These are phyloP conservation scores for Tangara arthus DNA, from an alignment of 2,797 vertebrate species.

Conservation along the genomic window DNA sequence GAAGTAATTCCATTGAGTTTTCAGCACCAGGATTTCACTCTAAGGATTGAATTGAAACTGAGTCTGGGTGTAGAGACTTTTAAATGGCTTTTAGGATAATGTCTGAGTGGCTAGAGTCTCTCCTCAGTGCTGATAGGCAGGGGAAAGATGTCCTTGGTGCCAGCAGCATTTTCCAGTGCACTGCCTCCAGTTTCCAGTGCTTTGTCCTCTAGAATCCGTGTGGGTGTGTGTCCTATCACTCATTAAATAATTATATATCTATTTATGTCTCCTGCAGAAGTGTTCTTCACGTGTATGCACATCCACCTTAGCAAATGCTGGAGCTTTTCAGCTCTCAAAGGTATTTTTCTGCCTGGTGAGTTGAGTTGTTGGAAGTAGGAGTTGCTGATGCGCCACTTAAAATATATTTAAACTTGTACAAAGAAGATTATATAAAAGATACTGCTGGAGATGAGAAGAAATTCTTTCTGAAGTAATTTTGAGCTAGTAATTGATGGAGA, in stretches of 20 bases:
- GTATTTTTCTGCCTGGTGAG: not conserved
- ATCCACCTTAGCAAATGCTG: not conserved
- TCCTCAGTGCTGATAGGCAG: not conserved
- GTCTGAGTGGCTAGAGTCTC: not conserved
- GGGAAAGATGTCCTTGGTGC: not conserved
- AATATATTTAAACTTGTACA: slow-evolving; percentile 16
- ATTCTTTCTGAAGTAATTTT: slow-evolving; percentile 10
- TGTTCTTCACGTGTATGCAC: not conserved
- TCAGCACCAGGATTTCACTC: not conserved
- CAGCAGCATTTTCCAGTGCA: not conserved
- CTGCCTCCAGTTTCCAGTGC: not conserved
- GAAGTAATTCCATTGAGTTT: not conserved
- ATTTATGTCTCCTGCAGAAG: not conserved
- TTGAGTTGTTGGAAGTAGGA: not conserved
- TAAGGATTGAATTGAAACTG: not conserved
- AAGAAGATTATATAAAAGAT: slow-evolving; percentile 12
- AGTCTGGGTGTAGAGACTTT: not conserved
- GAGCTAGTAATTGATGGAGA: not conserved
- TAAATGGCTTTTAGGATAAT: not conserved
- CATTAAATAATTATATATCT: not conserved
- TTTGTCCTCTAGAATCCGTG: not conserved
- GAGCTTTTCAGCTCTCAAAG: not conserved
- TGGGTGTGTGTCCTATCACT: not conserved
- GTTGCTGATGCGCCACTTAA: not conserved
- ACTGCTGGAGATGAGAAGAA: not conserved